Evolutionary conservation across 2,113 vertebrate genomes (phyloP).

Genomic region (Lagopus muta): DNA sequence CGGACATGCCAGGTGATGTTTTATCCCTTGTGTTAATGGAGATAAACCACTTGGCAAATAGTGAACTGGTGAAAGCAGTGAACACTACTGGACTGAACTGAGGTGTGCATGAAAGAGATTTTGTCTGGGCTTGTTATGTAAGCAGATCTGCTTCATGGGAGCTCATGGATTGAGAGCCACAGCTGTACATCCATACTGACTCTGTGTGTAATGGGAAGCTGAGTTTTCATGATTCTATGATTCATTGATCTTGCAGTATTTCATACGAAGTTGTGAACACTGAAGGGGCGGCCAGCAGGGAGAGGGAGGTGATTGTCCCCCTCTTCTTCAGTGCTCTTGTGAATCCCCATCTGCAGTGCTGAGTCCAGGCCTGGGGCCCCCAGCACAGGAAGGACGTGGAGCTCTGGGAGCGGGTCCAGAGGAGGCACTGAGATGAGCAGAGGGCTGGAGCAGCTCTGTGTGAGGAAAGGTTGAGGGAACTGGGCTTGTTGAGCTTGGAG

Average conservation of each 20-base stretch:
- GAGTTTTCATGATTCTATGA: background rate
- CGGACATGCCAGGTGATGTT: background rate
- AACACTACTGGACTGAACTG: background rate
- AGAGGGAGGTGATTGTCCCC: no score
- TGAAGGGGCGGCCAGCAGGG: no score
- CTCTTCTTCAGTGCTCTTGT: no score
- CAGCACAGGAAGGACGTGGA: no score
- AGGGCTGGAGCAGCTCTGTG: no score
- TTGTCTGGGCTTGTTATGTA: background rate
- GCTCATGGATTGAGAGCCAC: background rate
- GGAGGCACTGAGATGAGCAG: no score
- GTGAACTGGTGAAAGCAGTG: background rate
- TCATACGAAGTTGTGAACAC: accelerated
- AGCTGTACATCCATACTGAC: background rate
- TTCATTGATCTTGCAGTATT: background rate
- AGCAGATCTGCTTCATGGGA: background rate
- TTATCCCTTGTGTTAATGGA: background rate
- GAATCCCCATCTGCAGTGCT: no score
- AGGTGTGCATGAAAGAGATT: background rate
- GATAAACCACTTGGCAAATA: background rate
- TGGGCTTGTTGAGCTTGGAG: no score
- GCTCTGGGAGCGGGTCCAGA: no score
- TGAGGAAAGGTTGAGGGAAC: no score
- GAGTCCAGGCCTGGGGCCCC: no score
- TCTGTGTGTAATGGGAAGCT: background rate